Conservation (phyloP, 2,113 vertebrate genomes). For the Maccullochella peelii region DNA sequence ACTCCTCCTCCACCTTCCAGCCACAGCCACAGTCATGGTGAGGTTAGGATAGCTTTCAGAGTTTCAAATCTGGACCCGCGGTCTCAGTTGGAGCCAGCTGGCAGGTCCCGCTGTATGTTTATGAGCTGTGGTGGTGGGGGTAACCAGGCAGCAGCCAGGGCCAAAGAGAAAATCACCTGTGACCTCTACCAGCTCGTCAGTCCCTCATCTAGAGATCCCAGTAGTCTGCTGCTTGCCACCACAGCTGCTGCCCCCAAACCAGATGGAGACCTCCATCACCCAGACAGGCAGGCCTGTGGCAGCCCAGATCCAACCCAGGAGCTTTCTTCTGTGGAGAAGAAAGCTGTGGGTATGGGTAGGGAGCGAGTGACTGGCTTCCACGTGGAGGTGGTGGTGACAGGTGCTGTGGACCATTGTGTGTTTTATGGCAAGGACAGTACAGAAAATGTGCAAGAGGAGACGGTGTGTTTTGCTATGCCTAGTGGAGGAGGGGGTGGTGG, state of each 20-base stretch:
- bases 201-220: constrained; percentile 87
- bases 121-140: constrained; percentile 86
- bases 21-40: constrained; percentile 82
- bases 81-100: constrained; percentile 80
- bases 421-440: constrained; percentile 94
- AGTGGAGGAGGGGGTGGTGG: constrained; percentile 40
- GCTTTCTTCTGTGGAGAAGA: constrained; percentile 78
- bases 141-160: constrained; percentile 79
- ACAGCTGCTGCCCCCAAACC: constrained; percentile 80
- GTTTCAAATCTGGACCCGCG: constrained; percentile 90
- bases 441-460: constrained; percentile 93
- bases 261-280: constrained; percentile 77
- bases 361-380: constrained; percentile 91
- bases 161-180: constrained; percentile 97
- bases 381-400: constrained; percentile 95
- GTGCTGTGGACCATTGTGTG: constrained; percentile 94
- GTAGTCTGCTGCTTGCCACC: constrained; percentile 84
- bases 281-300: constrained; percentile 74
- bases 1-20: constrained; percentile 71
- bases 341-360: constrained; percentile 59
- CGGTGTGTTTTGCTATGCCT: constrained; percentile 87
- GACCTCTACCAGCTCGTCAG: constrained; percentile 95
- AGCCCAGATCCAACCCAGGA: constrained; percentile 61
- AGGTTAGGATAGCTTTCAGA: constrained; percentile 93
- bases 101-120: constrained; percentile 86